Evolutionary conservation across 2,888 invertebrate genomes (phyloP).

Genomic region (Netelia fuscicornis): DNA sequence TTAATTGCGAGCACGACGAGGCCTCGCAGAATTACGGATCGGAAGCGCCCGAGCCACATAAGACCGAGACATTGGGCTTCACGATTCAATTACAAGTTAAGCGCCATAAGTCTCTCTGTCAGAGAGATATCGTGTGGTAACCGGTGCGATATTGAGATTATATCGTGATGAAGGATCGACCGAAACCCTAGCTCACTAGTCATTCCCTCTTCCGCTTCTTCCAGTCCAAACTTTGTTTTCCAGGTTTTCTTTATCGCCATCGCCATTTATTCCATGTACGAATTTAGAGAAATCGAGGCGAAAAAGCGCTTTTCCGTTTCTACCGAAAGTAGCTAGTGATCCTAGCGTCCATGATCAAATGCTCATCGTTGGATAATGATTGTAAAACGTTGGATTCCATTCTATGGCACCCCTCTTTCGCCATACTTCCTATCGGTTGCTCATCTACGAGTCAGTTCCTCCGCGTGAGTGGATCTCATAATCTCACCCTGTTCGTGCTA

Average conservation of each 20-base stretch:
- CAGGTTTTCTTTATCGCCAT: slow-evolving; percentile 10
- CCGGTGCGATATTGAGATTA: not conserved
- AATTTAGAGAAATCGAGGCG: not conserved
- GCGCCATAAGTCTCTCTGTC: slow-evolving; percentile 77
- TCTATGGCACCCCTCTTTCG: slow-evolving; percentile 60
- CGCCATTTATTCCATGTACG: not conserved
- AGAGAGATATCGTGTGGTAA: slow-evolving; percentile 40
- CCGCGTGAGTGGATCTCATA: slow-evolving; percentile 76
- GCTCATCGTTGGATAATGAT: slow-evolving; percentile 11
- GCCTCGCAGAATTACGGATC: slow-evolving; percentile 48
- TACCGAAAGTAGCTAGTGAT: not conserved
- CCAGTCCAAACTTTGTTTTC: not conserved
- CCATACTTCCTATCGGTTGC: slow-evolving; percentile 28
- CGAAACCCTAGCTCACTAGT: slow-evolving; percentile 64
- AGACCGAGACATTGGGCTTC: slow-evolving; percentile 75
- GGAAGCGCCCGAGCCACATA: not conserved
- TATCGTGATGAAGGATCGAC: slow-evolving; percentile 69
- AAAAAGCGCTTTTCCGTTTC: slow-evolving; percentile 1
- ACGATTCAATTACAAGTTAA: slow-evolving; percentile 82
- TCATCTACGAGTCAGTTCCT: slow-evolving; percentile 48
- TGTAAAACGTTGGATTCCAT: slow-evolving; percentile 30
- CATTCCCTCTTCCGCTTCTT: slow-evolving; percentile 48
- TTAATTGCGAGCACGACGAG: slow-evolving; percentile 76
- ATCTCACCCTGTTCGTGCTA: slow-evolving; percentile 74
- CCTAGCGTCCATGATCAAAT: not conserved